Evolutionary conservation across 2,888 invertebrate species (phyloP), one percentile per base, ranked within the genome.

Genomic region (Scaptomyza reducta): DNA sequence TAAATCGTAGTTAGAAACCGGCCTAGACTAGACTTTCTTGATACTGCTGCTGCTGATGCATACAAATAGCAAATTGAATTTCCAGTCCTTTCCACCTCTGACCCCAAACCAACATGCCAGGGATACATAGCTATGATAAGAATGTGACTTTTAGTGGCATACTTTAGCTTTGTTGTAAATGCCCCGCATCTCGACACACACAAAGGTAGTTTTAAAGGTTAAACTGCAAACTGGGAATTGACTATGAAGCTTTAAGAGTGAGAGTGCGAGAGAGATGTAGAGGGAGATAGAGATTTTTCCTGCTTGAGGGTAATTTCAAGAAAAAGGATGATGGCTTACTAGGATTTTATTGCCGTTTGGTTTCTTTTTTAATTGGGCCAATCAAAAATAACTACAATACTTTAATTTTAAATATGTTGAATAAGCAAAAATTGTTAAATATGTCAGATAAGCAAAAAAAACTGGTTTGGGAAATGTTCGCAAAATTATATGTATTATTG

Each of bases 1-100:
- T 64, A 74, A 84, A 70, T 61, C 64, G 75, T 27, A 53, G 64
- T 61, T 69, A 56, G 50, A 16, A 33, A 18, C 10, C 49, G n/a
- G 18, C 40, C 38, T 40, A 64, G 33, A n/a, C 44, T 44, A 33
- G 22, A 61, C 58, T 10, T 0, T 5, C 44, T 29, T 40, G 68
- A 47, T 53, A 16, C 40, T 33, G 13, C 11, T 33, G 33, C 13
- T 31, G 47, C 49, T 11, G 33, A 31, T 33, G 18, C 49, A 61
- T 53, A 49, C 55, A 51, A 58, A 74, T 50, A 18, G 33, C 42
- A 56, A 66, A 66, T 66, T 66, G 42, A 62, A 56, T 45, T 55
- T 35, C 18, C 40, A 50, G n/a, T 18, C 29, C 14, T 11, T 55
- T 44, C 29, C 29, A 13, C 16, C 16, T 40, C 16, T 40, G 40